Base-by-base conservation (phyloP, 2,888 invertebrate species). In the Rhimphoctona megacephalus region DNA sequence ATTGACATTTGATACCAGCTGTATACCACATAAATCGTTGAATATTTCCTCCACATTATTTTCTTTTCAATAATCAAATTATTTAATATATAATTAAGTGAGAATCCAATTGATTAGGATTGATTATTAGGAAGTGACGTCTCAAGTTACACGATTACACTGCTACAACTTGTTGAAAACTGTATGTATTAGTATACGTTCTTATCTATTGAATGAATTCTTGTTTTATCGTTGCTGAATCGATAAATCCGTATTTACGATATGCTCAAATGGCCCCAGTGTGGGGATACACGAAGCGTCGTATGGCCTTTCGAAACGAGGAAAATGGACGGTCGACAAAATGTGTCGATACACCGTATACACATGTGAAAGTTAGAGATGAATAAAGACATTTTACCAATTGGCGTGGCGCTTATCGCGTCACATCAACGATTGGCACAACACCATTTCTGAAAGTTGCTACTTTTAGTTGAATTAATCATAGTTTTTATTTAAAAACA, bases 251-350 rank as follows among this genome's bases (percentile, higher is more conserved):
- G 72, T 72, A 61, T 76, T 19, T 70, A 82, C 69, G 67, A 77
- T 76, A 46, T 52, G 46, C 11, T 69, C 46, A 61, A 76, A 49
- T 14, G 49, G 8, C 36, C 22, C 14, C 19, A 61, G 43, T 19
- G 36, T 5, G 7, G 61, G 14, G 57, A 17, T 19, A 67, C 36
- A 49, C 49, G 61, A 82, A 54, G 25, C 54, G 46, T 33, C 73
- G 39, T 39, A 25, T 69, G 70, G 76, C 82, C 30, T 85, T 81
- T 85, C 76, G 64, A 85, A 70, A 70, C 46, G 70, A 70, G 61
- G 43, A 72, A 72, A 77, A 19, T 64, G 66, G 66, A 66, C 72
- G 54, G 64, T 36, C 64, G 54, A 72, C 70, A 54, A 85, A 70
- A 76, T 79, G 79, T 69, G n/a, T 54, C 43, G 83, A 83, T 80